A percentile compares a stretch with the other conserved stretches of the same genome.
These are phyloP conservation scores for Etheostoma spectabile DNA, from an alignment of 2,113 vertebrate species.

Conservation along the genomic window DNA sequence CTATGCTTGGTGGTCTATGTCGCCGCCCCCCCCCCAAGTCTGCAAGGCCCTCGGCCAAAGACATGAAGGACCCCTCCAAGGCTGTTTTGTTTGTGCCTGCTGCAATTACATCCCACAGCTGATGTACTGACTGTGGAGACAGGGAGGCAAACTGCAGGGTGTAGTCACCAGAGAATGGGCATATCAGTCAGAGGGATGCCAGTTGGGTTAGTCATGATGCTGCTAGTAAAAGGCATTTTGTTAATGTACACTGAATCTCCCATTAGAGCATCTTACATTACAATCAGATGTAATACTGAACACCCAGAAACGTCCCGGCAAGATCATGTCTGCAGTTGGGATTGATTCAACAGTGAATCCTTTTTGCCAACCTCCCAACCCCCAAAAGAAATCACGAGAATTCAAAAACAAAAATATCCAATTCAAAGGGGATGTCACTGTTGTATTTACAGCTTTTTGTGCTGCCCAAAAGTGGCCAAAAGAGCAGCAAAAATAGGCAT, in stretches of 20 bases:
- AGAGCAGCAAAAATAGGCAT: too few species aligned
- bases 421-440: too few species aligned
- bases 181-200: slow-evolving; percentile 44
- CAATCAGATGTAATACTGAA: background rate
- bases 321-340: background rate
- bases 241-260: background rate
- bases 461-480: too few species aligned
- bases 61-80: slow-evolving; percentile 76
- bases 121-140: slow-evolving; percentile 63
- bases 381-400: too few species aligned
- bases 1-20: slow-evolving; percentile 57
- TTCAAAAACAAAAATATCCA: too few species aligned
- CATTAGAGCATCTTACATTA: background rate
- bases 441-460: background rate
- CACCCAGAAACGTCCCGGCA: background rate
- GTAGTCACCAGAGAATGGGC: slow-evolving; percentile 46
- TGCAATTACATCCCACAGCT: slow-evolving; percentile 80
- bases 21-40: slow-evolving; percentile 64
- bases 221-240: slow-evolving; percentile 11
- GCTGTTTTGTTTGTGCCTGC: slow-evolving; percentile 77
- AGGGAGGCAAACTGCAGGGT: slow-evolving; percentile 50
- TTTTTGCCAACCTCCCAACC: background rate
- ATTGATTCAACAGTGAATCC: too few species aligned
- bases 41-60: slow-evolving; percentile 72
- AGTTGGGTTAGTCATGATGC: slow-evolving; percentile 35